phyloP scores from a whole-genome alignment of 2,113 vertebrate genomes.

The Crotalus helleri region DNA sequence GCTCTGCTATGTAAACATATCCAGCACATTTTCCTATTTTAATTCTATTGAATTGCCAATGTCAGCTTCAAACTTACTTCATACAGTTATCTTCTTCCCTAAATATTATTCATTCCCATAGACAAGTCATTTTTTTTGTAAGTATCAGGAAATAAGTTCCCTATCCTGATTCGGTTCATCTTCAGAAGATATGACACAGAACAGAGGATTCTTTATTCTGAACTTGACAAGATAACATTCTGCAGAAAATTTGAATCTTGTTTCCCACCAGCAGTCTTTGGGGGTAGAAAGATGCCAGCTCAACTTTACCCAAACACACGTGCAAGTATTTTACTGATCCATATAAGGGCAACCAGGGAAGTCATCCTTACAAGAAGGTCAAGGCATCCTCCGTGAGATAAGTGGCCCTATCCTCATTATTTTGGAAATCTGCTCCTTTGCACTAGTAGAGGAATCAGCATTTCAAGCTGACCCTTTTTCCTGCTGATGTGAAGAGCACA shows the following conservation, averaged over 20 bases:
- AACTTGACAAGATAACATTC: neutral
- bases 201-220: neutral
- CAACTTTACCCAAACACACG: neutral
- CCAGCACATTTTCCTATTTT: neutral
- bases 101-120: neutral
- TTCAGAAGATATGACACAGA: neutral
- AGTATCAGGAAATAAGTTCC: neutral
- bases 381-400: neutral
- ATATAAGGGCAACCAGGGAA: neutral
- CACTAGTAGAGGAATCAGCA: neutral
- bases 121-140: neutral
- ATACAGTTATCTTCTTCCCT: neutral
- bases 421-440: neutral
- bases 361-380: neutral
- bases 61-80: neutral
- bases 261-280: neutral
- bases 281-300: neutral
- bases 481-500: neutral
- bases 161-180: neutral
- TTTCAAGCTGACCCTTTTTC: neutral
- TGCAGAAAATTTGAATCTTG: neutral
- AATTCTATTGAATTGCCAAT: neutral
- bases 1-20: neutral
- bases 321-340: neutral
- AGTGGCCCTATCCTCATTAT: neutral